Evolutionary conservation across 1,140 invertebrate genomes (phyloP).

Genomic region (Leptopilina clavipes): DNA sequence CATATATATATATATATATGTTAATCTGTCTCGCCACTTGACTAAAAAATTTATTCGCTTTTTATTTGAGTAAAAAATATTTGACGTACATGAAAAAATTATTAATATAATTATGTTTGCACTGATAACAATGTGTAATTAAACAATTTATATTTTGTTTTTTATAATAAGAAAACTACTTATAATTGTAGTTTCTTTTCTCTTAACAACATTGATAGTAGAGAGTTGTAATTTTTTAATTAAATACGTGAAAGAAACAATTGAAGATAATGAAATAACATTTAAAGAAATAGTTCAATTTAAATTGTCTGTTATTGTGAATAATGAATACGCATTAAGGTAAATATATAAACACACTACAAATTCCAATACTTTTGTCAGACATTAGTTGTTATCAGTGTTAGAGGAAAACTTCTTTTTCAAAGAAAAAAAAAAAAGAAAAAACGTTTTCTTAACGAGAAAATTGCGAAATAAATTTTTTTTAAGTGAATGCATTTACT

Average conservation of each 20-base stretch:
- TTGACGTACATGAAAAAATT: no score
- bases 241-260: not conserved
- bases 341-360: not conserved
- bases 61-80: not conserved
- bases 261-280: no score
- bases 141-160: not conserved
- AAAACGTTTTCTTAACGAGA: slow-evolving; percentile 1
- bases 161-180: not conserved
- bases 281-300: slow-evolving; percentile 6
- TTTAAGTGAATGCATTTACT: not conserved
- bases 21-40: not conserved
- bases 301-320: not conserved
- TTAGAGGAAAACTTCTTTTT: not conserved
- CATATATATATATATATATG: not conserved
- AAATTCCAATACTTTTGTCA: not conserved
- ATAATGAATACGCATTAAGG: not conserved
- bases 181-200: not conserved
- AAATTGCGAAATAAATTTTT: not conserved
- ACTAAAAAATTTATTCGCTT: not conserved
- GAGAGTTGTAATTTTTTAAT: not conserved
- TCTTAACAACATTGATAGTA: not conserved
- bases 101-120: no score
- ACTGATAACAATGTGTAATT: no score
- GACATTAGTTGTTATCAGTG: slow-evolving; percentile 4
- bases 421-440: no score